Evolutionary conservation across 2,888 invertebrate genomes (phyloP).

Genomic region (Galerucella pusilla): DNA sequence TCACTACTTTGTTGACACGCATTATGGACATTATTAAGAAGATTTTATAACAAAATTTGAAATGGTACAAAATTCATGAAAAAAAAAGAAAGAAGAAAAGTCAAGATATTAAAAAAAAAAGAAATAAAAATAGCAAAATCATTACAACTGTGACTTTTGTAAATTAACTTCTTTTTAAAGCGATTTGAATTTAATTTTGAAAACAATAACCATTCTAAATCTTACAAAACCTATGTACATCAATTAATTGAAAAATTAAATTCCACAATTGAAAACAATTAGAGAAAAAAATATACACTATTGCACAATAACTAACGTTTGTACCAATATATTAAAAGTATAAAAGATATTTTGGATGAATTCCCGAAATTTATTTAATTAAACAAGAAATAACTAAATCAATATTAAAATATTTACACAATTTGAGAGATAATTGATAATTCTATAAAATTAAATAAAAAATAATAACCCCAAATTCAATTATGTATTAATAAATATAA

Average conservation of each 20-base stretch:
- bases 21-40: too few species aligned
- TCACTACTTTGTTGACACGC: too few species aligned
- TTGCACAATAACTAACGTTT: slow-evolving; percentile 21
- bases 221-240: slow-evolving; percentile 14
- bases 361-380: not conserved
- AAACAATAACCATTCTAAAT: not conserved
- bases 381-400: not conserved
- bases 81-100: too few species aligned
- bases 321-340: slow-evolving; percentile 7
- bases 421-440: not conserved
- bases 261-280: slow-evolving; percentile 10
- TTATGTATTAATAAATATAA: not conserved
- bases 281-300: slow-evolving; percentile 18
- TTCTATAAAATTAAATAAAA: not conserved
- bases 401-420: slow-evolving; percentile 10
- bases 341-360: not conserved
- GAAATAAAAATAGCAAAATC: not conserved
- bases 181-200: not conserved
- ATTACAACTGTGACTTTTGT: not conserved
- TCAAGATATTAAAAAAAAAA: not conserved
- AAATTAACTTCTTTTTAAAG: too few species aligned
- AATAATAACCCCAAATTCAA: slow-evolving; percentile 8
- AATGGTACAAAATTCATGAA: too few species aligned
- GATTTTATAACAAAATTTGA: too few species aligned
- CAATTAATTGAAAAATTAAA: slow-evolving; percentile 5